Evolutionary conservation across 2,797 vertebrate genomes (phyloP).

Genomic region (Gymnoscopelus braueri): DNA sequence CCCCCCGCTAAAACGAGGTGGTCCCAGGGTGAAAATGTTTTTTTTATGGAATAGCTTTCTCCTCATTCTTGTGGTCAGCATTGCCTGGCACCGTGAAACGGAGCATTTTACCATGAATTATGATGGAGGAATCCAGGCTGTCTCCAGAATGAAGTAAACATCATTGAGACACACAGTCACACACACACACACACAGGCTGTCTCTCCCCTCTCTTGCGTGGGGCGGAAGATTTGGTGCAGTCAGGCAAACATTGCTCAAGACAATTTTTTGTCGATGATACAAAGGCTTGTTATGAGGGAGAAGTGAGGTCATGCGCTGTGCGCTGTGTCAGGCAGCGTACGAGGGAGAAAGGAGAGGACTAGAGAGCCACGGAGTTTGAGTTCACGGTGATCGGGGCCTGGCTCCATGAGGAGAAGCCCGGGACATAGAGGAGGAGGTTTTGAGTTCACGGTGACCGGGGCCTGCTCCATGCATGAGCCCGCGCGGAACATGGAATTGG

Average conservation of each 20-base stretch:
- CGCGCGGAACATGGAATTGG: slow-evolving; percentile 40
- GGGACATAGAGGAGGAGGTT: slow-evolving; percentile 23
- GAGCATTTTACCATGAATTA: slow-evolving; percentile 43
- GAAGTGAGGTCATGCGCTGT: slow-evolving; percentile 57
- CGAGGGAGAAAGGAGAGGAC: slow-evolving; percentile 6
- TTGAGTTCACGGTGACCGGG: slow-evolving; percentile 59
- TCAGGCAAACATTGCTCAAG: slow-evolving; percentile 30
- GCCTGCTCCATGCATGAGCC: slow-evolving; percentile 33
- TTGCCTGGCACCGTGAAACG: slow-evolving; percentile 44
- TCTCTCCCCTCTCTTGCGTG: background rate
- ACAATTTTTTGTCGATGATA: slow-evolving; percentile 41
- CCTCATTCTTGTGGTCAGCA: slow-evolving; percentile 58
- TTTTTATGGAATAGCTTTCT: slow-evolving; percentile 40
- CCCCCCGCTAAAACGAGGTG: slow-evolving; percentile 10
- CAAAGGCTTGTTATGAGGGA: slow-evolving; percentile 39
- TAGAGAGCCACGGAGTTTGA: slow-evolving; percentile 48
- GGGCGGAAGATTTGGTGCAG: slow-evolving; percentile 22
- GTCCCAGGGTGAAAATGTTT: slow-evolving; percentile 37
- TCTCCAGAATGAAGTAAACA: slow-evolving; percentile 50
- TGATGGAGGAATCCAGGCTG: slow-evolving; percentile 36
- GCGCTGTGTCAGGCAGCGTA: slow-evolving; percentile 38
- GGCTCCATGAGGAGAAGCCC: slow-evolving; percentile 12
- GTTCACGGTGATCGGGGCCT: slow-evolving; percentile 57
- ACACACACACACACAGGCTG: background rate
- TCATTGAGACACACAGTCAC: slow-evolving; percentile 32